phyloP scores from a whole-genome alignment of 2,888 invertebrate species.

The Heliconius charithonia region DNA sequence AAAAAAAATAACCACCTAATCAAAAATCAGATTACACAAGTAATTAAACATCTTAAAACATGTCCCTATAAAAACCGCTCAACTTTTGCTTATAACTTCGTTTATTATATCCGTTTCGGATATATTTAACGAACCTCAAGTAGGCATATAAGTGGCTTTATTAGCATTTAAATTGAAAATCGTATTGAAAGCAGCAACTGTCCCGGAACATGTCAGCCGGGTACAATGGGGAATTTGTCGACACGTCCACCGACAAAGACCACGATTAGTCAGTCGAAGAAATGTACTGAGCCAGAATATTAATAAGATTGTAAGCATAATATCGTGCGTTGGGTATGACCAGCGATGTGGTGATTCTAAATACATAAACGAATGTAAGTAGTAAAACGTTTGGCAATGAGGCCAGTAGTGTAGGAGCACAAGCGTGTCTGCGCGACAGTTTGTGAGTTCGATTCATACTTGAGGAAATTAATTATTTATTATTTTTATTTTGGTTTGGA shows the following conservation, averaged over 20 bases:
- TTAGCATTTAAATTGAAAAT: conserved; percentile 46
- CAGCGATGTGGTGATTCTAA: conserved; percentile 30
- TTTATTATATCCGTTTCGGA: conserved; percentile 17
- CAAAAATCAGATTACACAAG: neutral
- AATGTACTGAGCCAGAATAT: conserved; percentile 61
- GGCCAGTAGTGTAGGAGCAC: no score
- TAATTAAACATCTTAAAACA: neutral
- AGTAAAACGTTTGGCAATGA: conserved; percentile 20
- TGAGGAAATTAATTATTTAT: no score
- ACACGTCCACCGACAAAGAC: conserved; percentile 69
- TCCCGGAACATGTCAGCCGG: conserved; percentile 57
- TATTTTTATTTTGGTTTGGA: no score
- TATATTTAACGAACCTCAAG: conserved; percentile 35
- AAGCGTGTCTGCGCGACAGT: no score
- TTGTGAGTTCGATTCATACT: no score
- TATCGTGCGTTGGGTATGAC: conserved; percentile 31
- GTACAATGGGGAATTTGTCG: conserved; percentile 64
- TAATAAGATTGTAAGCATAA: conserved; percentile 53
- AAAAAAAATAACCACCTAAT: neutral
- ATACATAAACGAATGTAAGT: neutral
- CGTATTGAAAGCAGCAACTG: conserved; percentile 45
- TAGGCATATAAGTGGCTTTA: conserved; percentile 41
- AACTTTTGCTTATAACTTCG: conserved; percentile 26
- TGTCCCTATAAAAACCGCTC: conserved; percentile 7
- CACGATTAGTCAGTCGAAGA: conserved; percentile 69